Evolutionary conservation across 2,113 vertebrate genomes (phyloP).

Genomic region (Oreotrochilus melanogaster): DNA sequence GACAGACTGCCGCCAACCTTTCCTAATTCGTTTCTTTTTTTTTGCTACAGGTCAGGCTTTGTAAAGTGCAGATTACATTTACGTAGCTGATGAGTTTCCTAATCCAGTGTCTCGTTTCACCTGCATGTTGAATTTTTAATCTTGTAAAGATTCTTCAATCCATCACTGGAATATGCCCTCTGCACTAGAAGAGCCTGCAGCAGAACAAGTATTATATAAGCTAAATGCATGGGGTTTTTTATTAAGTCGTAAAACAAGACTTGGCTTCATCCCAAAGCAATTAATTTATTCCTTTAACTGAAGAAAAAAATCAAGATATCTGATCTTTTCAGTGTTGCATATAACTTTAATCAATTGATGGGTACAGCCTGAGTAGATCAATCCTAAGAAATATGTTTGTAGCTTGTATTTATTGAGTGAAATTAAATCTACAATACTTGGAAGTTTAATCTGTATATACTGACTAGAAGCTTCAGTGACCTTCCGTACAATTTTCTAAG

Average conservation of each 20-base stretch:
- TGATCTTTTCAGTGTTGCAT: conserved; percentile 9
- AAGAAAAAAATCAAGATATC: neutral
- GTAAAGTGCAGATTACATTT: conserved; percentile 7
- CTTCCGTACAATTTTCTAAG: neutral
- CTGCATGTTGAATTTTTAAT: conserved; percentile 38
- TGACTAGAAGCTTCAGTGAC: conserved; percentile 13
- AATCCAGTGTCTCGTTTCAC: conserved; percentile 39
- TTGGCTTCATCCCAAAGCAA: conserved; percentile 15
- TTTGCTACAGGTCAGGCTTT: neutral
- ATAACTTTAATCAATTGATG: conserved; percentile 30
- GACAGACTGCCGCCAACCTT: conserved; percentile 35
- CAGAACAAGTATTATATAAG: neutral
- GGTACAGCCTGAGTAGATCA: conserved; percentile 8
- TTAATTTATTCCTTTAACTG: conserved; percentile 6
- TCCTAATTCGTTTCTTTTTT: neutral
- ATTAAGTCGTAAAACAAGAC: neutral
- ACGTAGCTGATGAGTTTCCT: neutral
- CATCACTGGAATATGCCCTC: neutral
- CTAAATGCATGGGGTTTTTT: accelerated
- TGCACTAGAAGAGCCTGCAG: neutral
- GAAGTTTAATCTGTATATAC: conserved; percentile 11
- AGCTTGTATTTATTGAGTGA: conserved; percentile 3
- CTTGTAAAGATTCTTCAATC: neutral
- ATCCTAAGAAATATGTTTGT: conserved; percentile 34
- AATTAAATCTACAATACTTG: conserved; percentile 14